Evolutionary conservation across 2,113 vertebrate genomes (phyloP).

Genomic region (Dermatemys mawii): DNA sequence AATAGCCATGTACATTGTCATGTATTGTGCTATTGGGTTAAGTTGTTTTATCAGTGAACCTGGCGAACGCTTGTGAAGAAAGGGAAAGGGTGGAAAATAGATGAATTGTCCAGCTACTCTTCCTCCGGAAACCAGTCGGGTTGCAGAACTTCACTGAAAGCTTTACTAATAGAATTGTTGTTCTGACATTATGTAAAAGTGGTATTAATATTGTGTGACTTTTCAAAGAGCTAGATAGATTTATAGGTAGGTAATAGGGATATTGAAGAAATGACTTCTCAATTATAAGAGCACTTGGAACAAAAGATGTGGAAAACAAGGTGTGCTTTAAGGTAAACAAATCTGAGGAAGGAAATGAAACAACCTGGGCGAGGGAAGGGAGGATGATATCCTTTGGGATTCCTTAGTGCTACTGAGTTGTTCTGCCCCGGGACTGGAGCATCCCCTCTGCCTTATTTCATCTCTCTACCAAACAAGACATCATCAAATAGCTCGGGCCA

Average conservation of each 20-base stretch:
- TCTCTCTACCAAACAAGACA: conserved; percentile 67
- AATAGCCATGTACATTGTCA: conserved; percentile 59
- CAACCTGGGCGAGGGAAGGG: conserved; percentile 52
- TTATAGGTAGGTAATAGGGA: conserved; percentile 74
- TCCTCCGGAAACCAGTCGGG: conserved; percentile 52
- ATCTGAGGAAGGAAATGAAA: conserved; percentile 72
- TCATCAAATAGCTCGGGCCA: conserved; percentile 70
- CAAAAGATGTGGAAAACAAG: conserved; percentile 72
- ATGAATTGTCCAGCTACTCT: conserved; percentile 45
- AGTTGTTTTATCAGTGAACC: conserved; percentile 59
- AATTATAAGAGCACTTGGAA: conserved; percentile 79
- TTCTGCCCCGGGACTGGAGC: conserved; percentile 69
- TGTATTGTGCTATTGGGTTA: conserved; percentile 35
- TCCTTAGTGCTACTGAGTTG: conserved; percentile 64
- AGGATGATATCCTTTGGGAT: conserved; percentile 9
- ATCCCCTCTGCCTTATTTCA: conserved; percentile 74
- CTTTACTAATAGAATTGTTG: conserved; percentile 77
- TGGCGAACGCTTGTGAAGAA: conserved; percentile 53
- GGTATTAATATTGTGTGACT: conserved; percentile 79
- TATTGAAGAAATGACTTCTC: conserved; percentile 77
- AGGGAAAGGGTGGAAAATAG: conserved; percentile 53
- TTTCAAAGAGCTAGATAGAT: conserved; percentile 75
- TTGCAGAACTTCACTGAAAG: conserved; percentile 76
- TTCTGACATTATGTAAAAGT: conserved; percentile 78
- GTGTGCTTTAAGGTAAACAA: conserved; percentile 63